phyloP scores from a whole-genome alignment of 2,888 invertebrate genomes.

The Clivina fossor region DNA sequence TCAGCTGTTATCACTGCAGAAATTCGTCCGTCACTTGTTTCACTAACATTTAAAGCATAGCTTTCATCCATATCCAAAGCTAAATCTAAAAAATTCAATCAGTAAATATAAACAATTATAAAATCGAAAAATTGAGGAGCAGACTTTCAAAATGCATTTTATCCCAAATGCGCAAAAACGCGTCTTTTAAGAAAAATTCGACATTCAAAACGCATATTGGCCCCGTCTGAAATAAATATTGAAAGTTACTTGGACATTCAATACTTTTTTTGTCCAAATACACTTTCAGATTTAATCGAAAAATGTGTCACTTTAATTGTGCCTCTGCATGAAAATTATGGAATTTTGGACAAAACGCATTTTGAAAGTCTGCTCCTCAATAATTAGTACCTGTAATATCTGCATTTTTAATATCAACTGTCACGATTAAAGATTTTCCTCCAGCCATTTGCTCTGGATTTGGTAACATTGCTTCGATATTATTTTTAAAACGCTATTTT shows the following conservation, averaged over 20 bases:
- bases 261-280: not conserved
- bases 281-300: too few species aligned
- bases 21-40: conserved; percentile 54
- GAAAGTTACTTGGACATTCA: too few species aligned
- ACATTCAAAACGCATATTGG: too few species aligned
- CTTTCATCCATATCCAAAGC: conserved; percentile 63
- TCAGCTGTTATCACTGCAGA: conserved; percentile 60
- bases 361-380: too few species aligned
- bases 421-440: conserved; percentile 52
- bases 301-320: too few species aligned
- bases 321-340: too few species aligned
- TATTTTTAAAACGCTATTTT: conserved; percentile 46
- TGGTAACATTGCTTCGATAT: conserved; percentile 48
- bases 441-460: conserved; percentile 47
- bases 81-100: conserved; percentile 50
- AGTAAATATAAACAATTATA: not conserved
- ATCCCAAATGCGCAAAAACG: too few species aligned
- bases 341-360: too few species aligned
- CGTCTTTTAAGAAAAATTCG: too few species aligned
- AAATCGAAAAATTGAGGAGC: too few species aligned
- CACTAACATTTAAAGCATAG: conserved; percentile 55
- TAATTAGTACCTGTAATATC: conserved; percentile 37
- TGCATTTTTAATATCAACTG: conserved; percentile 47
- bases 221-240: conserved; percentile 10
- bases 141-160: too few species aligned